These are phyloP conservation scores for Steatornis caripensis DNA, from an alignment of 2,113 vertebrate genomes.

Conservation along the genomic window DNA sequence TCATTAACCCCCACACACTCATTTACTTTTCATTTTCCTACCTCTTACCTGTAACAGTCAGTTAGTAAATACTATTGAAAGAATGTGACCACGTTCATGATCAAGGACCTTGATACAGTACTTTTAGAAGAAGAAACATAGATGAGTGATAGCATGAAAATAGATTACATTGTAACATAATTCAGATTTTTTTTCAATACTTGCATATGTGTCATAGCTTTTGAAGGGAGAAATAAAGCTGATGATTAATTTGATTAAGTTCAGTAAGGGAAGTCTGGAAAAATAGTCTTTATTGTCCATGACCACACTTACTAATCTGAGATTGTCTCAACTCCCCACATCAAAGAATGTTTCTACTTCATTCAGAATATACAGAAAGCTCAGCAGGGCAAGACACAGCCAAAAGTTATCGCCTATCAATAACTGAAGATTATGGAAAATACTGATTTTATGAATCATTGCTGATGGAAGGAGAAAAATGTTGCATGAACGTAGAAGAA, in stretches of 20 bases:
- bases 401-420: background rate
- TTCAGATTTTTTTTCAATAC: background rate
- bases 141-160: background rate
- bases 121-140: background rate
- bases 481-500: background rate
- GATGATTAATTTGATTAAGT: background rate
- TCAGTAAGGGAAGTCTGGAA: background rate
- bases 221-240: background rate
- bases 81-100: background rate
- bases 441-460: background rate
- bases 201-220: background rate
- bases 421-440: background rate
- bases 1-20: rapidly evolving
- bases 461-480: background rate
- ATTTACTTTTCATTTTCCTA: background rate
- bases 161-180: background rate
- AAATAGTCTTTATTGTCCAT: background rate
- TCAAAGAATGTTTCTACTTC: background rate
- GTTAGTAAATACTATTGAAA: background rate
- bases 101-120: background rate
- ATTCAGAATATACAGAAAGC: background rate
- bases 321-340: background rate
- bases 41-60: background rate
- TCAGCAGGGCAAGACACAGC: background rate
- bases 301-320: background rate